A percentile compares a stretch with the other conserved stretches of the same genome.
These are phyloP conservation scores for Mycalesis mineus DNA, from an alignment of 2,888 invertebrate genomes.

Conservation along the genomic window DNA sequence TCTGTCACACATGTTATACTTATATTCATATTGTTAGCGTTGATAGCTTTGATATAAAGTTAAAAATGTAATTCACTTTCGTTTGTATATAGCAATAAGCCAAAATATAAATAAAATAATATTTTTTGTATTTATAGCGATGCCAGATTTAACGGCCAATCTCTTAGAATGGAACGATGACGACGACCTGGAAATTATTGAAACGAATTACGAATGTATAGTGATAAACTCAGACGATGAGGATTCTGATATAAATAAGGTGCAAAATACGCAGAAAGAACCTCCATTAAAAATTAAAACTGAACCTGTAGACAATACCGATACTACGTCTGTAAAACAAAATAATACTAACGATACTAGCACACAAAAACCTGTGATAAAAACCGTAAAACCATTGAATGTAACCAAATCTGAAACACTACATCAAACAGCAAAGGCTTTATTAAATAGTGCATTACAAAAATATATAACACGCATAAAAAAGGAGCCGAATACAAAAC, in stretches of 20 bases:
- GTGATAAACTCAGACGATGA: neutral
- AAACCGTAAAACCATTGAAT: neutral
- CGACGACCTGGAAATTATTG: conserved; percentile 6
- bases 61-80: too few relatives aligned
- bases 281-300: neutral
- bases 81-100: too few relatives aligned
- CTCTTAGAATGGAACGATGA: conserved; percentile 8
- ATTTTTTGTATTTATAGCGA: neutral
- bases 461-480: neutral
- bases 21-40: too few relatives aligned
- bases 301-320: neutral
- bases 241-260: neutral
- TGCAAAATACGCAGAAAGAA: too few relatives aligned
- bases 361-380: neutral
- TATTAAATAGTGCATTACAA: too few relatives aligned
- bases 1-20: too few relatives aligned
- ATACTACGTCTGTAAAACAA: neutral
- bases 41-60: too few relatives aligned
- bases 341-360: neutral
- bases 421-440: neutral
- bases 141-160: neutral
- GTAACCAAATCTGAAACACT: neutral
- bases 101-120: neutral
- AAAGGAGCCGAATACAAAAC: neutral
- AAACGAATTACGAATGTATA: neutral